Evolutionary conservation across 2,113 vertebrate species (phyloP), one percentile per base, ranked within the genome.

Genomic region (human (Homo sapiens)): DNA sequence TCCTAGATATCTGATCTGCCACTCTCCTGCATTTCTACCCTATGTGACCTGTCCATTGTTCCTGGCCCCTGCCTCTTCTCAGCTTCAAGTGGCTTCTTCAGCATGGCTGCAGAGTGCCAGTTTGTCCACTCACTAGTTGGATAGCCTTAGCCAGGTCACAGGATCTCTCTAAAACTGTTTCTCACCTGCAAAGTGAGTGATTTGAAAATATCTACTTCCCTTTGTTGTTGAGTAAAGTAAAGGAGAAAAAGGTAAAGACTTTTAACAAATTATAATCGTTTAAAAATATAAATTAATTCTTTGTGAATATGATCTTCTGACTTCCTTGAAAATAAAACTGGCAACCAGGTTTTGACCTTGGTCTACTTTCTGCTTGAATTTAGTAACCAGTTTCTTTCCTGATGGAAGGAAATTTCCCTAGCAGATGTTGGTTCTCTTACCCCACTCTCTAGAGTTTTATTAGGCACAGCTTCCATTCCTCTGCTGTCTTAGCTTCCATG

Each of bases 1-100:
- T 20, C 23, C 11, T 0, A 0, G 10, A 4, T 35, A 16, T 4
- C 5, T 5, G 38, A 35, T 11, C 66, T 5, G 1, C 10, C 13
- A 2, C 8, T 40, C 59, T 79, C 43, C 57, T 40, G 18, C 11
- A 1, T 45, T 38, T 14, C 8, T 8, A 4, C 38, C 27, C 32
- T 8, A 43, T 9, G 79, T 12, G 52, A 32, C 8, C 20, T 17
- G 9, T 17, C 50, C 55, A 1, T 17, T 40, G 22, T n/a, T 50
- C 61, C 43, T 61, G 23, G 32, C 48, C 18, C 50, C 83, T 55
- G 11, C 17, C 10, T 43, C 57, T 38, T 57, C 35, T 88, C 8
- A 57, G 64, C 83, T 64, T 57, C 7, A 17, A 1, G 7, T 35
- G 23, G 22, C 50, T 64, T 90, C 35, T 7, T 52, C 1, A 20